Evolutionary conservation across 2,113 vertebrate genomes (phyloP).

Genomic region (Pedetes capensis): DNA sequence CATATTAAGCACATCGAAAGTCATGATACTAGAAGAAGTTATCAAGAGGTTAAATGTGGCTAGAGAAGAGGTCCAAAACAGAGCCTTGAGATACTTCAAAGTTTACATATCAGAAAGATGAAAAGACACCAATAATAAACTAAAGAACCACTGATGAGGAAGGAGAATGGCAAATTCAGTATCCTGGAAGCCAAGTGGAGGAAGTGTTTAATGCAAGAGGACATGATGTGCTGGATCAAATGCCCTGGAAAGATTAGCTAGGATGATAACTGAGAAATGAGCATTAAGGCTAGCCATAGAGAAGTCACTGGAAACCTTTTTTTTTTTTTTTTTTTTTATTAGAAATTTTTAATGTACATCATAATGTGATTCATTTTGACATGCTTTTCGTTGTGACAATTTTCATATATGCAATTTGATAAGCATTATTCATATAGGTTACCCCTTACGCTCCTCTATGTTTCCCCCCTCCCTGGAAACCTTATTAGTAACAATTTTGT

Average conservation of each 20-base stretch:
- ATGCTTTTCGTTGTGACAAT: no score
- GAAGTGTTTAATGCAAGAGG: neutral
- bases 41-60: neutral
- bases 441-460: no score
- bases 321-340: no score
- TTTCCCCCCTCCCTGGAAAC: no score
- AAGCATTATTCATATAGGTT: no score
- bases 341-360: no score
- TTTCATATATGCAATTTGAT: no score
- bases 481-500: neutral
- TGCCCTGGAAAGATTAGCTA: neutral
- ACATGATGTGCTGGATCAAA: neutral
- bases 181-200: neutral
- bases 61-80: neutral
- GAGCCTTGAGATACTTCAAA: neutral
- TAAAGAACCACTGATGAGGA: neutral
- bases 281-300: accelerated
- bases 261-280: neutral
- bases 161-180: neutral
- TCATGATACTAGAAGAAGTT: neutral
- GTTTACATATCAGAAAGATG: neutral
- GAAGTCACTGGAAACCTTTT: neutral
- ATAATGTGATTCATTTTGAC: no score
- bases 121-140: neutral
- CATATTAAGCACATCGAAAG: neutral